phyloP scores from a whole-genome alignment of 2,888 invertebrate species.

The Scaptomyza polygonia region DNA sequence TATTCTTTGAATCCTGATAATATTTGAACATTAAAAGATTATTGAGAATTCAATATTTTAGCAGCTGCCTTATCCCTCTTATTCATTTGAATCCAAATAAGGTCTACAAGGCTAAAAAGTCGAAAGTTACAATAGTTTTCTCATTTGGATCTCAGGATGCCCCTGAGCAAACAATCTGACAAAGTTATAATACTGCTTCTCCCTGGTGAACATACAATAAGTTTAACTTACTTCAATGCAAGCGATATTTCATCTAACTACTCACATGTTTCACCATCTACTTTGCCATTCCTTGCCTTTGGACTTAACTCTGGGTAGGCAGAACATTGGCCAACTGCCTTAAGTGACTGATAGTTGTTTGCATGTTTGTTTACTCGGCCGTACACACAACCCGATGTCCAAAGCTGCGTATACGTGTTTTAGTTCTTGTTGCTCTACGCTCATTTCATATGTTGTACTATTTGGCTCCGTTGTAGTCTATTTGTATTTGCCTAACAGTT shows the following conservation, averaged over 20 bases:
- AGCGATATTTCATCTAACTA: slow-evolving; percentile 28
- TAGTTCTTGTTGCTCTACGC: slow-evolving; percentile 34
- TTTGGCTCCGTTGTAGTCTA: slow-evolving; percentile 32
- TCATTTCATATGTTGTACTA: slow-evolving; percentile 61
- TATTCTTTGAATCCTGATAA: neutral
- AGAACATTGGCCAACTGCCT: slow-evolving; percentile 62
- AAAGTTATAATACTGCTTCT: slow-evolving; percentile 16
- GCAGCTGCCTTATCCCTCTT: neutral
- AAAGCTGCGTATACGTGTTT: slow-evolving; percentile 54
- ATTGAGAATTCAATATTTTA: neutral
- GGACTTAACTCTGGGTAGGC: slow-evolving; percentile 5
- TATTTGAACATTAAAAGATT: no score
- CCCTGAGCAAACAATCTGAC: slow-evolving; percentile 1
- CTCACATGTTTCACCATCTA: slow-evolving; percentile 9
- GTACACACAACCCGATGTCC: slow-evolving; percentile 23
- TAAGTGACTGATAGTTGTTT: slow-evolving; percentile 80
- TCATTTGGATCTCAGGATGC: no score
- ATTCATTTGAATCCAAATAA: neutral
- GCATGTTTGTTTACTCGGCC: slow-evolving; percentile 67
- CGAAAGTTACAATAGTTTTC: neutral
- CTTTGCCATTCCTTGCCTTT: neutral
- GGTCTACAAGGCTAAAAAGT: slow-evolving; percentile 2
- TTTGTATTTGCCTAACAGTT: slow-evolving; percentile 68
- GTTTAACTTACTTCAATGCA: slow-evolving; percentile 37
- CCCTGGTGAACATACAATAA: slow-evolving; percentile 9